A percentile compares a stretch with the other conserved stretches of the same genome.
Conservation (phyloP, 2,797 vertebrate species). For the Neosalanx taihuensis region DNA sequence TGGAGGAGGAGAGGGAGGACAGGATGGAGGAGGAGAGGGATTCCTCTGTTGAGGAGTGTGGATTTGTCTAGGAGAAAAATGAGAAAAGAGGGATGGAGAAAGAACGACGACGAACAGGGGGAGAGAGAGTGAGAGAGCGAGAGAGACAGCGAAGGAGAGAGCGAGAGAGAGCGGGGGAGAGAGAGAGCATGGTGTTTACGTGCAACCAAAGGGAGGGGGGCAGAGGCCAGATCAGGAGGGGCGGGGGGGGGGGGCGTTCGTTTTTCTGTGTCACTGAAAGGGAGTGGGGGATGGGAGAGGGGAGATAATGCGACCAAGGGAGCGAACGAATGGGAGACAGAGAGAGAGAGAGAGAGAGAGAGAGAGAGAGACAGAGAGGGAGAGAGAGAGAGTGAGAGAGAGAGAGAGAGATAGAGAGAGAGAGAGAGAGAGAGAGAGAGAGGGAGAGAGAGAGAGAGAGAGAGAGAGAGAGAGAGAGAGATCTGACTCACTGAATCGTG, state of each 20-base stretch:
- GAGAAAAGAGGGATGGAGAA: constrained; percentile 34
- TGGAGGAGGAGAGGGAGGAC: constrained; percentile 10
- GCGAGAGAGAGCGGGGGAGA: constrained; percentile 13
- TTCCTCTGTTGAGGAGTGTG: constrained; percentile 12
- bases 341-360: constrained; percentile 25
- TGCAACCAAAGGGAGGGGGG: constrained; percentile 52
- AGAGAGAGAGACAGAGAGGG: constrained; percentile 11
- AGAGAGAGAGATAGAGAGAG: not conserved
- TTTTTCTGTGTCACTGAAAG: constrained; percentile 80
- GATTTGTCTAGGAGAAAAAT: constrained; percentile 13
- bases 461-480: constrained; percentile 21
- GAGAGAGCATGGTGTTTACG: constrained; percentile 58
- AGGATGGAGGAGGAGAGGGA: constrained; percentile 42
- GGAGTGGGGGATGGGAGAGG: constrained; percentile 71
- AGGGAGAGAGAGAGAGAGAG: not conserved
- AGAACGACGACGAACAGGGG: constrained; percentile 36
- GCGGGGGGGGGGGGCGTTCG: constrained; percentile 55
- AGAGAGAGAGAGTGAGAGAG: not conserved
- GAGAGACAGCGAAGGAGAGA: constrained; percentile 24
- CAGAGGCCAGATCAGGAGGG: constrained; percentile 27
- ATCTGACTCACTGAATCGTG: constrained; percentile 67
- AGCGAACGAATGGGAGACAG: constrained; percentile 49
- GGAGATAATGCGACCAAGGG: constrained; percentile 66
- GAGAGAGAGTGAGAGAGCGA: constrained; percentile 34
- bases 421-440: not conserved